Percentiles rank a stretch among this genome's conserved stretches.
Evolutionary conservation across 2,113 vertebrate genomes (phyloP).

Genomic region (Gopherus flavomarginatus): DNA sequence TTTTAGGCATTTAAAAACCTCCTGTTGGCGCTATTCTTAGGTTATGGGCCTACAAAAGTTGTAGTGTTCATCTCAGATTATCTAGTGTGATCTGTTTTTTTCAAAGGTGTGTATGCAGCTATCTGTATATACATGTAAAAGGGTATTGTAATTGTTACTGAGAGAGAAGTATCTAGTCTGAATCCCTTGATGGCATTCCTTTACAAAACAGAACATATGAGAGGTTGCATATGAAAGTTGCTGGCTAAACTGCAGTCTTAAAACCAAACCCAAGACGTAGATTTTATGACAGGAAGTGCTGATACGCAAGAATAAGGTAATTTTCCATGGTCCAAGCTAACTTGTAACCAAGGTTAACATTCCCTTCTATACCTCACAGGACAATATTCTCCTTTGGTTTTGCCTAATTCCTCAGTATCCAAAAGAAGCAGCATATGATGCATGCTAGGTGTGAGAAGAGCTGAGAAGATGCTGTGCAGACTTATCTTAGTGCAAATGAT

Average conservation of each 20-base stretch:
- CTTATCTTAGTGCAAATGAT: background rate
- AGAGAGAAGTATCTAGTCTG: background rate
- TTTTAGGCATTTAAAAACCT: constrained; percentile 29
- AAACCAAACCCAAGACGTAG: constrained; percentile 20
- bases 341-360: background rate
- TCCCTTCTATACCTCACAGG: background rate
- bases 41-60: background rate
- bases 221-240: background rate
- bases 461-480: background rate
- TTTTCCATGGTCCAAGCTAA: constrained; percentile 1
- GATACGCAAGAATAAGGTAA: background rate
- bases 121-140: background rate
- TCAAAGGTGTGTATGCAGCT: background rate
- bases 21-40: background rate
- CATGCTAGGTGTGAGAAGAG: background rate
- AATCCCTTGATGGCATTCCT: background rate
- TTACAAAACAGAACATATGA: background rate
- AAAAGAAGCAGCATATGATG: background rate
- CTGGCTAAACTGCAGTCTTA: constrained; percentile 1
- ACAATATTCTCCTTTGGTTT: background rate
- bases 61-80: background rate
- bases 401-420: background rate
- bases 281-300: constrained; percentile 31
- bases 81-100: background rate
- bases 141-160: background rate